Conservation (phyloP, 2,113 vertebrate genomes). For the Ophiodon elongatus region DNA sequence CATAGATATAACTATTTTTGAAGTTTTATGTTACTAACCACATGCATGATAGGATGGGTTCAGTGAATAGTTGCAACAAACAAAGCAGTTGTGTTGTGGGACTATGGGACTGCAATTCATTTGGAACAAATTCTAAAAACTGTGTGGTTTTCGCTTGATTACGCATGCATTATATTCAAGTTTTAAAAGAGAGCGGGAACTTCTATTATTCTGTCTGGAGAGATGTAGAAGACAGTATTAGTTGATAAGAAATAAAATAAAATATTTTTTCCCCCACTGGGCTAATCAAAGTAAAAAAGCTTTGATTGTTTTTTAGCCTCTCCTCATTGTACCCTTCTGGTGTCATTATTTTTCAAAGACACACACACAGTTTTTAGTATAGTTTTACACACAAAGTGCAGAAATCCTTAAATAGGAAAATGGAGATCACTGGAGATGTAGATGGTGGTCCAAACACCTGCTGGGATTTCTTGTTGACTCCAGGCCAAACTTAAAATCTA, state of each 20-base stretch:
- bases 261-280: slow-evolving; percentile 12
- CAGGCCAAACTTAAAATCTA: slow-evolving; percentile 48
- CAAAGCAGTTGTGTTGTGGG: slow-evolving; percentile 10
- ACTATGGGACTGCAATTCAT: slow-evolving; percentile 7
- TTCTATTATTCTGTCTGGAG: slow-evolving; percentile 22
- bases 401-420: slow-evolving; percentile 38
- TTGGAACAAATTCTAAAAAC: slow-evolving; percentile 4
- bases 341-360: slow-evolving; percentile 19
- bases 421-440: slow-evolving; percentile 25
- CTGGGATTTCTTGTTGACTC: slow-evolving; percentile 59
- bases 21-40: background rate
- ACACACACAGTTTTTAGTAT: background rate
- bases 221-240: slow-evolving; percentile 33
- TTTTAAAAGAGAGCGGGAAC: background rate
- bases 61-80: slow-evolving; percentile 13
- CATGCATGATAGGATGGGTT: slow-evolving; percentile 11
- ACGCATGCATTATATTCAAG: slow-evolving; percentile 16
- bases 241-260: slow-evolving; percentile 44
- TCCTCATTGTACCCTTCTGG: slow-evolving; percentile 10
- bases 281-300: slow-evolving; percentile 44
- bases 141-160: slow-evolving; percentile 9
- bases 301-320: slow-evolving; percentile 17
- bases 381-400: slow-evolving; percentile 33
- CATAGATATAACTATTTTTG: background rate
- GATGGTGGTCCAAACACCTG: slow-evolving; percentile 43